Base-by-base conservation (phyloP, 2,113 vertebrate genomes). In the Eptesicus fuscus region DNA sequence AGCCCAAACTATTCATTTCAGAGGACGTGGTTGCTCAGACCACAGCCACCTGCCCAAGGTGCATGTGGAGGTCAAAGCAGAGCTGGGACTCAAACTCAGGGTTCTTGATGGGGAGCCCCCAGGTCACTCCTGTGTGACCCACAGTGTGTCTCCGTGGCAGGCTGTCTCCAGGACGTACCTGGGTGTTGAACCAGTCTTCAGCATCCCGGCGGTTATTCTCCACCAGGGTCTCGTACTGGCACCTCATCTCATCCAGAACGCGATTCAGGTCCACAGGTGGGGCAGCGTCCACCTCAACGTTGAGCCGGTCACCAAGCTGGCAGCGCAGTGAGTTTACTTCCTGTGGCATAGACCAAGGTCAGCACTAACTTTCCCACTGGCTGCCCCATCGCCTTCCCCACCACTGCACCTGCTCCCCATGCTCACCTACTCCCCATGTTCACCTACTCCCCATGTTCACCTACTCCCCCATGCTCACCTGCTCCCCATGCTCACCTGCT, bases 181-280 rank as follows among this genome's bases (percentile, higher is more conserved):
- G 98, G 59, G 88, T 96, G 42, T 96, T 95, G 92, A 97, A 98
- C 98, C 98, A 98, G 59, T 96, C 96, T 70, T 98, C 98, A 4
- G 95, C 96, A 4, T 98, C 98, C 17, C 53, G 92, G 53, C 96
- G 97, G 87, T 98, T 98, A 73, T 96, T 98, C 84, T 97, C 96
- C 85, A 97, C 98, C 67, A 98, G 49, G 23, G 92, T 95, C 88
- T 98, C 98, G 4, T 98, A 98, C 76, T 98, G 97, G 25, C 97
- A 96, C 80, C 98, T 96, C 94, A 98, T 98, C 53, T 98, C 98
- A 17, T 96, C 96, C 94, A 98, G 96, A 32, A 97, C 94, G 5
- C 95, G 93, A 59, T 97, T 98, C 70, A 98, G 79, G 94, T 98
- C 98, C 7, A 97, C 95, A 0, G 97, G 95, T 0, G 98, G 97